Evolutionary conservation across 2,888 invertebrate genomes (phyloP), one percentile per base, ranked within the genome.

Genomic region (Agriopis marginaria): DNA sequence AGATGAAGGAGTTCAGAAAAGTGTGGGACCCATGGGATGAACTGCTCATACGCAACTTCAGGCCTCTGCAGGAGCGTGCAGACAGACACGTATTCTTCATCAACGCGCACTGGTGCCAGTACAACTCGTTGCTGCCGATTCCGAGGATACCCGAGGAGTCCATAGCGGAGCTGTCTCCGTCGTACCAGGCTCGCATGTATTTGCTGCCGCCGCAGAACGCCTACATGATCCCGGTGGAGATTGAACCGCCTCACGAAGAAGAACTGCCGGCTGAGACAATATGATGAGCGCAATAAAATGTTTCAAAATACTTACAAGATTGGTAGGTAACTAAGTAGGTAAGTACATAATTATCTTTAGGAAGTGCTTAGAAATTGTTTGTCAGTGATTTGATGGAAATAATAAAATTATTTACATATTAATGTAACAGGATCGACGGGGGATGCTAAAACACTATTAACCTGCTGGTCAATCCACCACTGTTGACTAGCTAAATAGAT

Each of bases 1-100:
- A 96, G 96, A 87, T 96, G 80, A 92, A 91, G 68, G 84, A 90
- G 75, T 95, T 96, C 75, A 94, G 96, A 12, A 91, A 87, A 56
- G 76, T 96, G 8, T 88, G 93, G 80, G 89, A 95, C 62, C 89
- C 90, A 0, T 93, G 92, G 92, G 93, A 93, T 65, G 90, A 94
- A 62, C 94, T 92, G 0, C 91, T 95, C 47, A 73, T 90, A 9
- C 79, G 90, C n/a, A 96, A 96, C 82, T 95, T 84, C 74, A 90
- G 96, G 69, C 85, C 91, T 0, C 82, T 95, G 3, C 95, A 95
- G 80, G 89, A 92, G 2, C 77, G 86, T 5, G 77, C 82, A 32
- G 83, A 88, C 8, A 86, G 95, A 49, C 88, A 88, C 17, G 74
- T 96, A 0, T 95, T 95, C 74, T 95, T 95, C 66, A 94, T 95